Percentiles rank a stretch among this genome's conserved stretches.
These are phyloP conservation scores for Clitarchus hookeri DNA, from an alignment of 2,888 invertebrate genomes.

Conservation along the genomic window DNA sequence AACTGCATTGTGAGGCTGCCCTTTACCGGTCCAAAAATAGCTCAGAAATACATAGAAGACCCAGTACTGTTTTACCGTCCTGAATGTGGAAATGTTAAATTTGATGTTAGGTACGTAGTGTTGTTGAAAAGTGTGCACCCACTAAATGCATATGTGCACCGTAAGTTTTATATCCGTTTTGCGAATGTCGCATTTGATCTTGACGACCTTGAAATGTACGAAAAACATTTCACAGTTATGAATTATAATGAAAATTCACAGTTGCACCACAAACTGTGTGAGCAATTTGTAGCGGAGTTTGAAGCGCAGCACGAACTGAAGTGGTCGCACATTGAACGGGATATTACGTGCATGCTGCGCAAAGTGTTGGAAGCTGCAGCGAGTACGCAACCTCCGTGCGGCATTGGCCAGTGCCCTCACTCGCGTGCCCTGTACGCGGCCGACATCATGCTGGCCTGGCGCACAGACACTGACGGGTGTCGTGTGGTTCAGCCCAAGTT, in stretches of 20 bases:
- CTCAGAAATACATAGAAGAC: slow-evolving; percentile 79
- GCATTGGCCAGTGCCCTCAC: slow-evolving; percentile 76
- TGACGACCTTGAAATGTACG: slow-evolving; percentile 79
- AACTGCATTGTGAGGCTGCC: slow-evolving; percentile 77
- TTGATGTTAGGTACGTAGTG: slow-evolving; percentile 88
- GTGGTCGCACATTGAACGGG: slow-evolving; percentile 73
- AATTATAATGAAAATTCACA: slow-evolving; percentile 72
- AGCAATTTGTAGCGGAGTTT: slow-evolving; percentile 78
- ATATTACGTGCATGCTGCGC: slow-evolving; percentile 70
- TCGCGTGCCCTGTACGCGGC: slow-evolving; percentile 88
- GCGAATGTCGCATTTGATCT: slow-evolving; percentile 82
- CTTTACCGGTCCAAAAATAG: slow-evolving; percentile 84
- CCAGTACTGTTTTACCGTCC: slow-evolving; percentile 81
- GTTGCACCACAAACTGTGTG: slow-evolving; percentile 74
- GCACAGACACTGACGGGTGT: slow-evolving; percentile 52
- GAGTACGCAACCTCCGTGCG: slow-evolving; percentile 70
- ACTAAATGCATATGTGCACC: slow-evolving; percentile 71
- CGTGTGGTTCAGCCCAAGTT: slow-evolving; percentile 73
- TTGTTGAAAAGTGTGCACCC: slow-evolving; percentile 77
- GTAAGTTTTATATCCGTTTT: slow-evolving; percentile 84
- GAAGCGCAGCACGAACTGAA: slow-evolving; percentile 65
- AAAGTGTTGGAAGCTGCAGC: slow-evolving; percentile 76
- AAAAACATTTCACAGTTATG: slow-evolving; percentile 95
- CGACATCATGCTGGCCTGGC: slow-evolving; percentile 86
- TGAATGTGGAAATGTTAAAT: slow-evolving; percentile 76